Evolutionary conservation across 1,140 invertebrate genomes (phyloP), one percentile per base, ranked within the genome.

Genomic region (Drosophila truncata): DNA sequence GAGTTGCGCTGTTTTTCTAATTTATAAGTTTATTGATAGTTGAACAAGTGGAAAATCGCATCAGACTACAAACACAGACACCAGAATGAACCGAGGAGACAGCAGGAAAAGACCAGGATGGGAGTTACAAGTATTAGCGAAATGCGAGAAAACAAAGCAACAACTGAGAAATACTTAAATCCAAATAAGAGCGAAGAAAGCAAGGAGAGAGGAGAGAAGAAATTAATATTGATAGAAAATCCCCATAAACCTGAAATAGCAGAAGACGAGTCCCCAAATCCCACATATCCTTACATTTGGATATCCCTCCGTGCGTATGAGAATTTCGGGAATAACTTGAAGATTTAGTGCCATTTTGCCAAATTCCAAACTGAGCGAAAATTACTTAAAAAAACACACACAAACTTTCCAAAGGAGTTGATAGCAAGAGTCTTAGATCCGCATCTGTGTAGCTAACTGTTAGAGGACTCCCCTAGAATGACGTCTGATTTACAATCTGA

Each of bases 1-100:
- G 66, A 77, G 83, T 84, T 91, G 85, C 85, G 85, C 85, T 90
- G 85, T 90, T 90, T 90, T 91, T 90, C 70, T 88, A 88, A 88
- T 88, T 90, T 90, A 90, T 88, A 88, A 88, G 85, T 66, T 84
- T 82, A 91, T 75, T 85, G 64, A 78, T 90, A 88, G 81, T 79
- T 78, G 47, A 67, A 75, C 39, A 82, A 76, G 73, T 77, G 81
- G 46, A 64, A 77, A 77, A 82, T 67, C 64, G 63, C 77, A 61
- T 69, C 50, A 64, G 61, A 66, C 71, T 47, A 60, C 55, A 49
- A 16, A 47, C 31, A 66, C 54, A 76, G 25, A 65, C 27, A 63
- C 29, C 37, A 57, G 37, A 71, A 70, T 33, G 47, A 58, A 42
- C 44, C 10, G n/a, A 46, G 44, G 73, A 63, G 63, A 29, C 31